Base-by-base conservation (phyloP, 2,797 vertebrate species). In the Poeciliopsis turneri region DNA sequence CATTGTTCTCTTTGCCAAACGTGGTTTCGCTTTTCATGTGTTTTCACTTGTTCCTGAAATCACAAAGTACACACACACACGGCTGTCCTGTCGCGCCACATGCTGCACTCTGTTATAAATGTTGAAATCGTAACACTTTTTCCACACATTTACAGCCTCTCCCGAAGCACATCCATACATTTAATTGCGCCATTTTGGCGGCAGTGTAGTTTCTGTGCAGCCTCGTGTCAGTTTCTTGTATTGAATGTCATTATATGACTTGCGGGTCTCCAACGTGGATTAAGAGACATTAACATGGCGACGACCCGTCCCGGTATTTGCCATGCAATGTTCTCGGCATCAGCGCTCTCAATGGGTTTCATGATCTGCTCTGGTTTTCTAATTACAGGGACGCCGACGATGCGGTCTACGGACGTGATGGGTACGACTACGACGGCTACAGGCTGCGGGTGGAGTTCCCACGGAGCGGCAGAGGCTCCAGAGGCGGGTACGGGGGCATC, bases 391-490 rank as follows among this genome's bases (percentile, higher is more conserved):
- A 97, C 87, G 96, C 96, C 0, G 97, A 97, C 39, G 96, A 97
- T 92, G 96, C 96, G 0, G 95, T 97, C 55, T 97, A 96, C 72
- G 96, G 96, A 73, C 96, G 96, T 23, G 97, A 98, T 33, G 96
- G 97, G 18, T 97, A 97, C 30, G 97, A 97, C 86, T 97, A 96
- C 73, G 96, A 97, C 78, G 96, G 97, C 76, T 97, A 97, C 92
- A 95, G 97, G 74, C 95, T 98, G 86, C 96, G 97, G n/a, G 97
- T 98, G 85, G 97, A 98, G 92, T 98, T 97, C 83, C 97, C 97
- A 13, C 96, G 97, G 89, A 95, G 96, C 77, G 95, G 95, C 75
- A 87, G 95, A 57, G 95, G 95, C 33, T 93, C 92, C 0, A 93
- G 95, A 89, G 94, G 95, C 10, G 94, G 94, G 0, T 94, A 93